These are phyloP conservation scores for Brachyrhaphis roseni DNA, from an alignment of 2,797 vertebrate species.

Conservation along the genomic window DNA sequence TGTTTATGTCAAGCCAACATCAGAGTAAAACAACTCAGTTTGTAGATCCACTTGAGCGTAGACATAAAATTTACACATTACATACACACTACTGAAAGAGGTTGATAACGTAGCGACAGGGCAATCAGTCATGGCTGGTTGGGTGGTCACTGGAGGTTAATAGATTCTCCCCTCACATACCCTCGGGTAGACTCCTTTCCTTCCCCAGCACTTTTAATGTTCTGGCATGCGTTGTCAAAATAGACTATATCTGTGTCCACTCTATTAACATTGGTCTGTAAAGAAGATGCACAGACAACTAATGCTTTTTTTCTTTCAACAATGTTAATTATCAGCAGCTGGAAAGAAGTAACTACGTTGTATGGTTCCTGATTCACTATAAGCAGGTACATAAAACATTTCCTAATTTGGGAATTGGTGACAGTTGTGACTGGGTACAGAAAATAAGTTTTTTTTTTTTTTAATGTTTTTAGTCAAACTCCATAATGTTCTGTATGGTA, in stretches of 20 bases:
- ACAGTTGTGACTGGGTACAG: neutral
- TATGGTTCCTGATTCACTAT: neutral
- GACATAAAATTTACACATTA: constrained; percentile 25
- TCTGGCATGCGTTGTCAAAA: constrained; percentile 50
- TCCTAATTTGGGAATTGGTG: neutral
- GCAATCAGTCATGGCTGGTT: constrained; percentile 74
- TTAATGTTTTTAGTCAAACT: neutral
- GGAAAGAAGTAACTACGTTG: neutral
- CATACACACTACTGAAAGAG: constrained; percentile 25
- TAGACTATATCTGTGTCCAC: constrained; percentile 23
- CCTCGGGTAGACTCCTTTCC: constrained; percentile 48
- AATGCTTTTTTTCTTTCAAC: constrained; percentile 25
- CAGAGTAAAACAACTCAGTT: constrained; percentile 14
- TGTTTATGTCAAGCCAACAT: neutral
- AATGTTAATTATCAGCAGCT: neutral
- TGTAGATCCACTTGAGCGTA: constrained; percentile 14
- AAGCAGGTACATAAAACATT: neutral
- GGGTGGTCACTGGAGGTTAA: constrained; percentile 75
- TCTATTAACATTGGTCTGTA: constrained; percentile 57
- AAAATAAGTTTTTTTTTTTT: neutral
- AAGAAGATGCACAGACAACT: constrained; percentile 39
- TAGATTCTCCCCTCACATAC: constrained; percentile 66
- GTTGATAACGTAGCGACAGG: constrained; percentile 60
- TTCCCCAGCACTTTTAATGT: constrained; percentile 49
- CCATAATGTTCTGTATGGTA: neutral